These are phyloP conservation scores for Osmerus eperlanus DNA, from an alignment of 2,113 vertebrate genomes.

Conservation along the genomic window DNA sequence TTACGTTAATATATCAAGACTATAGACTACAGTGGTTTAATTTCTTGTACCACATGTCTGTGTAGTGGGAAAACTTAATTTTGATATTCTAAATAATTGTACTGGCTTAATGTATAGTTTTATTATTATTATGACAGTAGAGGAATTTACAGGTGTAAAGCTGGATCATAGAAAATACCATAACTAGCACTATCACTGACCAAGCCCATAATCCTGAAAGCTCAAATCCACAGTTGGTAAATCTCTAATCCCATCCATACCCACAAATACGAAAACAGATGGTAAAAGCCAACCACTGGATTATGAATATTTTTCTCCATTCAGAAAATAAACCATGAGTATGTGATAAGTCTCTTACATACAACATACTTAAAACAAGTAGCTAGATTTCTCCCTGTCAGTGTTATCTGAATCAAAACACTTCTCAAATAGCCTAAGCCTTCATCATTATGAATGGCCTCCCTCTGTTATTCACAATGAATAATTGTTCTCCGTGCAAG, in stretches of 20 bases:
- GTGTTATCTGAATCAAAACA: too few species aligned
- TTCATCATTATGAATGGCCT: too few species aligned
- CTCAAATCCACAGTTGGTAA: slow-evolving; percentile 70
- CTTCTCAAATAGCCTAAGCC: too few species aligned
- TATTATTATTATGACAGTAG: slow-evolving; percentile 36
- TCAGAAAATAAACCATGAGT: slow-evolving; percentile 59
- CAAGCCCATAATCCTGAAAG: slow-evolving; percentile 74
- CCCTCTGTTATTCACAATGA: too few species aligned
- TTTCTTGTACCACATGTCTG: too few species aligned
- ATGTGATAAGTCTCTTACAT: slow-evolving; percentile 60
- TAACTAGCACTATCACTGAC: slow-evolving; percentile 71
- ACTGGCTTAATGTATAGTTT: neutral
- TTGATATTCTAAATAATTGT: too few species aligned
- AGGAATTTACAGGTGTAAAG: slow-evolving; percentile 59
- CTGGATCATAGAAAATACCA: slow-evolving; percentile 66
- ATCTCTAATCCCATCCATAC: slow-evolving; percentile 69
- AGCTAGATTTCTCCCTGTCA: slow-evolving; percentile 13
- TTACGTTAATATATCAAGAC: too few species aligned
- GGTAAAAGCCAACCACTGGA: slow-evolving; percentile 49
- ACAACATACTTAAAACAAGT: slow-evolving; percentile 53
- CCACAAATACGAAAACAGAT: slow-evolving; percentile 67
- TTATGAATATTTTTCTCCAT: slow-evolving; percentile 57
- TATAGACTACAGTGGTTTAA: too few species aligned
- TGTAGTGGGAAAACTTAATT: too few species aligned
- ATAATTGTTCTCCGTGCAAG: too few species aligned